Evolutionary conservation across 2,113 vertebrate genomes (phyloP), one percentile per base, ranked within the genome.

Genomic region (Dendrocopos noguchii): DNA sequence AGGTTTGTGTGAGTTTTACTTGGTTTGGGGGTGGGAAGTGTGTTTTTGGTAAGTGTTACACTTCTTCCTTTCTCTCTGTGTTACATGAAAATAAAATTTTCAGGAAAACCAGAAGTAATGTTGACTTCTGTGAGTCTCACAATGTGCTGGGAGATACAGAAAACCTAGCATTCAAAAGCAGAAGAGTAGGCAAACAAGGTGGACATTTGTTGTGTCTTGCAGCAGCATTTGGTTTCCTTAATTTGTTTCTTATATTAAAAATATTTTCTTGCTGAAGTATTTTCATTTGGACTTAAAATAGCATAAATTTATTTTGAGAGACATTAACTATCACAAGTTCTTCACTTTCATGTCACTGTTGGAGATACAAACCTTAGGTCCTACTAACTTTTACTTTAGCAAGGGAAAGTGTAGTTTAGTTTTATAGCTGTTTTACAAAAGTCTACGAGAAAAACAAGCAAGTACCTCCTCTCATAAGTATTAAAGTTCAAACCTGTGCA

Each of bases 371-470:
- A 29, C 79, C 53, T 50, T 92, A 81, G 65, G 53, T 94, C 59
- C 27, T 68, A 24, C 42, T 75, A 39, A 87, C 56, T 91, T 47
- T 68, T 96, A 28, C 50, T 95, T 66, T 71, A 92, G 63, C 27
- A 88, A 82, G 73, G 76, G 74, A 91, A 91, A 87, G 80, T 36
- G 14, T 64, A 82, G 67, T 92, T 96, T 86, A 39, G 34, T 94
- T 95, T 95, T 80, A 81, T 85, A 70, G 39, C 21, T 66, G 12
- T 80, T 94, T 93, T 86, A 93, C 59, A 92, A 57, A 86, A 89
- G 21, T 63, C 42, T 47, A 8, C 63, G 52, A 72, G 75, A 70
- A 89, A 85, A 87, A 17, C 5, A 87, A 91, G 53, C 18, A 31
- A 42, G 7, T 20, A 14, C 31, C 33, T 77, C 56, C 64, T 94